Percentiles rank a stretch among this genome's conserved stretches.
Conservation (phyloP, 1,140 invertebrate genomes). For the Papilio polyxenes region DNA sequence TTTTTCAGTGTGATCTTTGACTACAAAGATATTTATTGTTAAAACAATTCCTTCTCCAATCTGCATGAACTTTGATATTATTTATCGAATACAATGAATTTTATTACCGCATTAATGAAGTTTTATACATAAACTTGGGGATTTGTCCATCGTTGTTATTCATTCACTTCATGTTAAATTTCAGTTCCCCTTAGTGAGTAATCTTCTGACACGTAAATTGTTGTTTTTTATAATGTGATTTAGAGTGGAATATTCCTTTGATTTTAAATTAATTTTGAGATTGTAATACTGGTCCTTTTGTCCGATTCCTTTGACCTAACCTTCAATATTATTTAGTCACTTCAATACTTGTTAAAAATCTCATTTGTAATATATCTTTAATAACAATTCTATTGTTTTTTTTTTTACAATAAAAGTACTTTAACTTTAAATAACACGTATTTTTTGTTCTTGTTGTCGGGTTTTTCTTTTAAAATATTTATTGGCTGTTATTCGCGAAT, state of each 20-base stretch:
- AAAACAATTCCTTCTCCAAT: neutral
- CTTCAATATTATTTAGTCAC: too few relatives aligned
- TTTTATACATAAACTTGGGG: neutral
- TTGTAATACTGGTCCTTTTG: neutral
- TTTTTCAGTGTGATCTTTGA: constrained; percentile 5
- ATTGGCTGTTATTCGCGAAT: too few relatives aligned
- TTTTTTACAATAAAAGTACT: too few relatives aligned
- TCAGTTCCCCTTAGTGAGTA: neutral
- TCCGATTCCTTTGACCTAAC: neutral
- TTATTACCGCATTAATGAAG: neutral
- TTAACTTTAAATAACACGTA: too few relatives aligned
- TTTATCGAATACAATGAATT: neutral
- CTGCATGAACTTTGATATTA: constrained; percentile 4
- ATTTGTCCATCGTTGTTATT: neutral
- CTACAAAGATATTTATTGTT: neutral
- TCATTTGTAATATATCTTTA: neutral
- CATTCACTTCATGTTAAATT: neutral
- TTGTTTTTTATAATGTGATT: neutral
- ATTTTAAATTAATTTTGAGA: neutral
- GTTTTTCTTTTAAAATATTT: neutral
- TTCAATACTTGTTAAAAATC: neutral
- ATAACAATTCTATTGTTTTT: too few relatives aligned
- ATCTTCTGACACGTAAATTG: neutral
- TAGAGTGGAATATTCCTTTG: neutral
- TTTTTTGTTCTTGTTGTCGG: too few relatives aligned